Base-by-base conservation (phyloP, 1,140 invertebrate species). In the Calliopsis andreniformis region DNA sequence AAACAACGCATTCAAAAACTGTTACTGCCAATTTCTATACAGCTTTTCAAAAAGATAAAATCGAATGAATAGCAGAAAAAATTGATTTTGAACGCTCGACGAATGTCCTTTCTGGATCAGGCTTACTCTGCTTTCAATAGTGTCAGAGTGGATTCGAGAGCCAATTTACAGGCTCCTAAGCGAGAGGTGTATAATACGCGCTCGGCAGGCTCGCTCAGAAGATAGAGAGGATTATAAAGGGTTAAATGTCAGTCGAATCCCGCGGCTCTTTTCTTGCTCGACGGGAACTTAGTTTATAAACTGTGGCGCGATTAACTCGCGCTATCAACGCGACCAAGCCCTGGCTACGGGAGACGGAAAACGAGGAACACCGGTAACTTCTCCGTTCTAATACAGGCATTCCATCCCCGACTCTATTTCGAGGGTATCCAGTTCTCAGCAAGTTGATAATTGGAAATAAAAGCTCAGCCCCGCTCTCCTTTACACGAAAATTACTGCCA, bases 381-480 rank as follows among this genome's bases (percentile, higher is more conserved):
- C 49, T 30, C 32, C 6, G 30, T 35, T 49, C 61, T 79, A 81
- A 78, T 78, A 66, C 79, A 42, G 53, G 56, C 55, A n/a, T 70
- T 70, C 25, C 39, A 61, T 35, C 28, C 42, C 30, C 68, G 68
- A 42, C 51, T 8, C 51, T 47, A 35, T 66, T 61, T 49, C 43
- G 25, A 39, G 28, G 12, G 51, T 35, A 25, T 45, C 20, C 16
- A 28, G 49, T 25, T 84, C 81, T 82, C 62, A 73, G 79, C 59
- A 85, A 87, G 71, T 87, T 87, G 35, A 76, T 86, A 87, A 89
- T 86, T 82, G 85, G 56, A 62, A 32, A 77, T 68, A 35, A 39
- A 51, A 76, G 42, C 47, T 25, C 28, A 55, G 39, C 30, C 66
- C n/a, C 56, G 28, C 20, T 30, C 45, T 63, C 14, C 10, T 51